These are phyloP conservation scores for Podargus strigoides DNA, from an alignment of 2,797 vertebrate genomes.

Conservation along the genomic window DNA sequence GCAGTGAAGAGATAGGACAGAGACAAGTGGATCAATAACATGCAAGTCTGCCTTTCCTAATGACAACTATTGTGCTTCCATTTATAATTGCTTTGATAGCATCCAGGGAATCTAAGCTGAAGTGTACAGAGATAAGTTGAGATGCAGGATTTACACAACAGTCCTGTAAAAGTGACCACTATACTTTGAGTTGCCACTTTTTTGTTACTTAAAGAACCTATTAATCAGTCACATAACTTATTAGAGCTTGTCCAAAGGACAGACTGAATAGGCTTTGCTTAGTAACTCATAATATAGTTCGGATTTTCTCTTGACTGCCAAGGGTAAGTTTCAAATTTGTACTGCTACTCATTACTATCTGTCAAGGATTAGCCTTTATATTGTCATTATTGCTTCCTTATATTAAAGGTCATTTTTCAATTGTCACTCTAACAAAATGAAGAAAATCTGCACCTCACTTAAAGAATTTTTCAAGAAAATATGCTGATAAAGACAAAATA, in stretches of 20 bases:
- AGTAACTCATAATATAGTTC: not conserved
- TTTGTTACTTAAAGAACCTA: not conserved
- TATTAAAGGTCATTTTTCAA: not conserved
- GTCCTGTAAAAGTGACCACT: not conserved
- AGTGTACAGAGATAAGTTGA: not conserved
- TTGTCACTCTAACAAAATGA: not conserved
- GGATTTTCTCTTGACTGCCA: not conserved
- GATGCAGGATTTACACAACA: not conserved
- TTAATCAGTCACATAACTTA: not conserved
- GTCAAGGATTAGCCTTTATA: not conserved
- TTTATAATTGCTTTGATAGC: not conserved
- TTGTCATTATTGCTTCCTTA: not conserved
- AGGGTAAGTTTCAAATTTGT: not conserved
- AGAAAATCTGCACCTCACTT: not conserved
- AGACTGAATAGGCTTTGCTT: not conserved
- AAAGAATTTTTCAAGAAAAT: not conserved
- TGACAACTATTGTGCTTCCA: not conserved
- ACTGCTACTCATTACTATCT: not conserved
- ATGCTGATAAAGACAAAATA: not conserved
- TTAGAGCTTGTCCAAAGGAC: not conserved
- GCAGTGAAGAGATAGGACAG: not conserved
- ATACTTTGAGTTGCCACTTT: not conserved
- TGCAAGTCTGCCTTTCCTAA: not conserved
- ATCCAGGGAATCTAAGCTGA: not conserved
- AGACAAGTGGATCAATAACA: slow-evolving; percentile 36